phyloP scores from a whole-genome alignment of 2,113 vertebrate species.

The Heloderma charlesbogerti region DNA sequence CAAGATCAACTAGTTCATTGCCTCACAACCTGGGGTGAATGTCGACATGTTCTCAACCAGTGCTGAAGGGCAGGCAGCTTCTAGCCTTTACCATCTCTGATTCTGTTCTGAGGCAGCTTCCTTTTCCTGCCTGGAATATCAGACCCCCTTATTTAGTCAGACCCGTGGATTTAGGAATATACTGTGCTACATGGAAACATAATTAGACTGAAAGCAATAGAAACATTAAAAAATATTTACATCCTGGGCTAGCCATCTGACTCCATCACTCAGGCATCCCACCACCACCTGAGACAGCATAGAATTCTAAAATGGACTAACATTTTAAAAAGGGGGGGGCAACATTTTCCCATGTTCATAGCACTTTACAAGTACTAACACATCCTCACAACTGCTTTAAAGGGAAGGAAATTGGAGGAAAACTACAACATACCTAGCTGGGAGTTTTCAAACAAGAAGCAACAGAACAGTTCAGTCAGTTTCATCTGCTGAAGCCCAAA shows the following conservation, averaged over 20 bases:
- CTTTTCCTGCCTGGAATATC: background rate
- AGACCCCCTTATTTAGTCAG: background rate
- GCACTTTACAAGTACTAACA: background rate
- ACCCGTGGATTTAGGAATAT: background rate
- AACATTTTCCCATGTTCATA: background rate
- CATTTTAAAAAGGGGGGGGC: background rate
- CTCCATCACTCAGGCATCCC: background rate
- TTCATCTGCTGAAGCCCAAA: background rate
- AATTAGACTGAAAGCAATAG: background rate
- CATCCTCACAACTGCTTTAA: background rate
- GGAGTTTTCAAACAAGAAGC: slow-evolving; percentile 27
- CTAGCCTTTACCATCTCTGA: background rate
- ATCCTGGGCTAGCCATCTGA: background rate
- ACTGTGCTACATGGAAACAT: background rate
- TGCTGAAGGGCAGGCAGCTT: background rate
- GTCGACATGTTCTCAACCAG: background rate
- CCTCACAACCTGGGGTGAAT: background rate
- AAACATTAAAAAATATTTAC: background rate
- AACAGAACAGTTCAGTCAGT: background rate
- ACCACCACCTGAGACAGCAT: background rate
- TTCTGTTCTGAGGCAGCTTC: background rate
- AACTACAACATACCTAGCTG: background rate
- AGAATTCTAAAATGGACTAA: background rate
- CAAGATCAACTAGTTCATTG: background rate
- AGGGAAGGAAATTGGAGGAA: background rate